These are phyloP conservation scores for Pelagia noctiluca DNA, from an alignment of 30 jellyfish, hydroid and myxozoan genomes.

Conservation along the genomic window DNA sequence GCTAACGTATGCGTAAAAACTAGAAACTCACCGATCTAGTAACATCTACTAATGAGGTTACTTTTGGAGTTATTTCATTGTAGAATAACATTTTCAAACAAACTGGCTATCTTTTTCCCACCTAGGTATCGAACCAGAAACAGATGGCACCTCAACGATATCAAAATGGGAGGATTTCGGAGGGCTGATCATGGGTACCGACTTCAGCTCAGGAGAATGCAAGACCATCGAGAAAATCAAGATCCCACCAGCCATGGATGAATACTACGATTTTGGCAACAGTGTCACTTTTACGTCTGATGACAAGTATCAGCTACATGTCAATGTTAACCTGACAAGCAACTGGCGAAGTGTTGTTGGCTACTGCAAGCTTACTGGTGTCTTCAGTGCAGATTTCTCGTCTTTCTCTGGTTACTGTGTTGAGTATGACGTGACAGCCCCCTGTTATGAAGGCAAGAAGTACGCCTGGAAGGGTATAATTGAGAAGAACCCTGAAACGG, in stretches of 20 bases:
- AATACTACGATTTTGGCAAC: slow-evolving; percentile 23
- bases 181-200: slow-evolving; percentile 54
- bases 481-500: slow-evolving; percentile 33
- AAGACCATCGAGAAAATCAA: slow-evolving; percentile 33
- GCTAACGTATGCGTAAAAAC: no score
- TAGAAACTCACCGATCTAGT: no score
- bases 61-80: no score
- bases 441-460: slow-evolving; percentile 20
- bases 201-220: slow-evolving; percentile 50
- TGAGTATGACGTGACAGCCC: slow-evolving; percentile 21
- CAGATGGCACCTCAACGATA: not conserved
- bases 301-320: slow-evolving; percentile 44
- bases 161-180: slow-evolving; percentile 52
- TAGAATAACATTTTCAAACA: no score
- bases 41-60: no score
- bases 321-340: slow-evolving; percentile 38
- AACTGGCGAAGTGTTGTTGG: slow-evolving; percentile 17
- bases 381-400: slow-evolving; percentile 47
- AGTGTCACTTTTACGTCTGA: slow-evolving; percentile 53
- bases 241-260: slow-evolving; percentile 60
- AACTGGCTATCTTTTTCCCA: no score
- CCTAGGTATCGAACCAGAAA: no score
- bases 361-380: slow-evolving; percentile 39
- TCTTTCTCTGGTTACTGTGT: slow-evolving; percentile 43
- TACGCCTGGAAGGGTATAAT: slow-evolving; percentile 52